These are phyloP conservation scores for Torymus tubicola DNA, from an alignment of 2,888 invertebrate species.

Conservation along the genomic window DNA sequence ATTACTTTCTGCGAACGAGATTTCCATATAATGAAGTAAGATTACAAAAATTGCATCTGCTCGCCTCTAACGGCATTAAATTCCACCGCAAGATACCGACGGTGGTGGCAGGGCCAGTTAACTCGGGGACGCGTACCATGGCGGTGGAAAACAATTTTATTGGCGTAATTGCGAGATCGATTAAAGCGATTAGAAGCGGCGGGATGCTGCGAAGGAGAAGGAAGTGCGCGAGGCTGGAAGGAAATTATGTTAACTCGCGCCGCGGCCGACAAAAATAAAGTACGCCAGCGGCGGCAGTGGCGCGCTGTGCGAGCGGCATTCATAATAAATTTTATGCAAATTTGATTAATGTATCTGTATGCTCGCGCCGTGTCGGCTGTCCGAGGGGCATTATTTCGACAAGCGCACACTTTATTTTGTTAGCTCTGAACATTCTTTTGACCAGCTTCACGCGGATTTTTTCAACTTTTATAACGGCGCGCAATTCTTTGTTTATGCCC, in stretches of 20 bases:
- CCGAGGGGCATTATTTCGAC: not conserved
- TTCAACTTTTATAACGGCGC: too few species aligned
- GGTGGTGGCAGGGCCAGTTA: not conserved
- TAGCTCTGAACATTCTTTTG: too few species aligned
- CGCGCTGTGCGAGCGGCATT: not conserved
- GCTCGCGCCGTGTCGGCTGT: not conserved
- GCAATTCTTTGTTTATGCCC: too few species aligned
- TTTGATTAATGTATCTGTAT: conserved; percentile 39
- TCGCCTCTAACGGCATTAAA: conserved; percentile 25
- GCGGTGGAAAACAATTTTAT: conserved; percentile 49
- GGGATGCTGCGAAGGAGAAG: not conserved
- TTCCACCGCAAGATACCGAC: too few species aligned
- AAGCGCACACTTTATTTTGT: not conserved
- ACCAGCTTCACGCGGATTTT: too few species aligned
- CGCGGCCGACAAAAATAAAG: conserved; percentile 15
- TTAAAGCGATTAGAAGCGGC: conserved; percentile 39
- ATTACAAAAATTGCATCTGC: conserved; percentile 52
- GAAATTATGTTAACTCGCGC: conserved; percentile 47
- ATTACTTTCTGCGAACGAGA: conserved; percentile 50
- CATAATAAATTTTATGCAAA: conserved; percentile 45
- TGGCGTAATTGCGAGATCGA: conserved; percentile 47
- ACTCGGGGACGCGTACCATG: conserved; percentile 14
- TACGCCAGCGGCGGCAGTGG: not conserved
- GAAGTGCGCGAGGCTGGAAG: conserved; percentile 3
- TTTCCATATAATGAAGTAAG: conserved; percentile 55